Evolutionary conservation across 2,888 invertebrate species (phyloP), one percentile per base, ranked within the genome.

Genomic region (Ichneumoninae sp.): DNA sequence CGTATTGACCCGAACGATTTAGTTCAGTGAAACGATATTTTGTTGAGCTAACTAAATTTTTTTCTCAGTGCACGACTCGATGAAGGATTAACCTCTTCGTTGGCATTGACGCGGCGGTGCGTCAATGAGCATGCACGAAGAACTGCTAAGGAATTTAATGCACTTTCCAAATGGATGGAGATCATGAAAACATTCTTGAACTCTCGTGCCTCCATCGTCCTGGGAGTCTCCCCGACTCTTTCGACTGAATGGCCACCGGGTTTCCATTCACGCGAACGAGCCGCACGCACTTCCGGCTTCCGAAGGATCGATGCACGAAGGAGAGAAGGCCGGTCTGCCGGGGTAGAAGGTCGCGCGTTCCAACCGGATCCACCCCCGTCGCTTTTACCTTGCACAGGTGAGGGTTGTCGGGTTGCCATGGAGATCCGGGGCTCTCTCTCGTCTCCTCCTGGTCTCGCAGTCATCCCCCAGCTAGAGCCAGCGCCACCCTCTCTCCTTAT

Each of bases 321-420:
- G 54, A 54, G 63, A 70, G 52, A 70, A 70, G 70, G 70, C 54
- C 54, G 54, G 19, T 22, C 44, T 47, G 68, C 68, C 22, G 63
- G 50, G 57, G 40, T 16, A 44, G 74, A 75, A 83, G 83, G 83
- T 83, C 82, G 78, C 52, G 78, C 50, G 44, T 69, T 77, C 68
- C 60, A 36, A 60, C 78, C 44, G 47, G 47, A 69, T 60, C 36
- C 69, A 60, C 69, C 66, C 52, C 54, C 26, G 66, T 76, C 47
- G 70, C 22, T 19, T 75, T 73, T 71, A 80, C 80, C 83, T 80
- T 33, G 70, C 52, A 63, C 82, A 80, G 80, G 83, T 83, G 76
- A 79, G 83, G 74, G 63, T 70, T 63, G 73, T 65, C 78, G 47
- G 44, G 83, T 83, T 83, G 80, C 83, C 63, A 83, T 83, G 71